These are phyloP conservation scores for Phymastichus coffea DNA, from an alignment of 1,140 invertebrate species.

Conservation along the genomic window DNA sequence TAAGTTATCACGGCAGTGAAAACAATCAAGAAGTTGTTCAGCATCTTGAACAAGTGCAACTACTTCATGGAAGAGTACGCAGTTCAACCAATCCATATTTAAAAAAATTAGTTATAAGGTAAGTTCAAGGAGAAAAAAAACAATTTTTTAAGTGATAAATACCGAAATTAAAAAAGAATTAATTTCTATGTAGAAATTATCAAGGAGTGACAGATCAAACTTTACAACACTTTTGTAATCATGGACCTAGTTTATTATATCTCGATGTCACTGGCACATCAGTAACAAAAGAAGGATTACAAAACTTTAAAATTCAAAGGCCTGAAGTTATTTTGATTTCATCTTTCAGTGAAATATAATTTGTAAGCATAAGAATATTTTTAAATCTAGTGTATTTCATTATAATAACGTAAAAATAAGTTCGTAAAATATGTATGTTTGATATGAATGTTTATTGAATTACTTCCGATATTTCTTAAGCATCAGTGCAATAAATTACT, in stretches of 20 bases:
- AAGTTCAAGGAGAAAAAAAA: no score
- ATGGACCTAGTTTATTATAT: slow-evolving; percentile 59
- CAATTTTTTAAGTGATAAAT: background rate
- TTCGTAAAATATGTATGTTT: slow-evolving; percentile 11
- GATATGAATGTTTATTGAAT: slow-evolving; percentile 6
- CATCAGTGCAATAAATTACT: slow-evolving; percentile 21
- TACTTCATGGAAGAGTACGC: slow-evolving; percentile 38
- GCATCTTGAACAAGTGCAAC: slow-evolving; percentile 33
- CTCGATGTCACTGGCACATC: slow-evolving; percentile 65
- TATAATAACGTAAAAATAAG: slow-evolving; percentile 6
- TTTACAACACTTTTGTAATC: slow-evolving; percentile 61
- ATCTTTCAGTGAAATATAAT: slow-evolving; percentile 41
- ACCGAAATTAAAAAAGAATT: slow-evolving; percentile 32
- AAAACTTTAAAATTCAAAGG: slow-evolving; percentile 57
- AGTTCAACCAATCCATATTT: slow-evolving; percentile 47
- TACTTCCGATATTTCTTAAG: slow-evolving; percentile 7
- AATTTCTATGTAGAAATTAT: slow-evolving; percentile 58
- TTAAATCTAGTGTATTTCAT: slow-evolving; percentile 4
- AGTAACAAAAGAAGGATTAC: slow-evolving; percentile 59
- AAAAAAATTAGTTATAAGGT: slow-evolving; percentile 49
- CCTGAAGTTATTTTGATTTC: slow-evolving; percentile 59
- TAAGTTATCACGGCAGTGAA: slow-evolving; percentile 35
- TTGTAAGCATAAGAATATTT: background rate
- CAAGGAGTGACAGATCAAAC: slow-evolving; percentile 65
- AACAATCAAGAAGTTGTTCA: slow-evolving; percentile 38